Base-by-base conservation (phyloP, 2,888 invertebrate species). In the Cacoxenus indagator region DNA sequence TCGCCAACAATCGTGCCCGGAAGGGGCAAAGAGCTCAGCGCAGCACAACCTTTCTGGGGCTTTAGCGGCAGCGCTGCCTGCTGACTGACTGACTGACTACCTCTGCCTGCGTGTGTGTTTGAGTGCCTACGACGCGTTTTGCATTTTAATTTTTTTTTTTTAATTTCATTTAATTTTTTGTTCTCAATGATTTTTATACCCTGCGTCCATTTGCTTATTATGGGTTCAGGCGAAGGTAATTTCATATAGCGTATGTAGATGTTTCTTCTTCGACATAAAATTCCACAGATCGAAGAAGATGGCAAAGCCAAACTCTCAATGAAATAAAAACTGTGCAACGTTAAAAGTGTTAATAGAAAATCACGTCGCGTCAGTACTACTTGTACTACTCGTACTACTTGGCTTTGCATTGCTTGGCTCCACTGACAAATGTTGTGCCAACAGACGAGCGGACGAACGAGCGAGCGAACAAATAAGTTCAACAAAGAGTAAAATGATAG, bases 91-190 rank as follows among this genome's bases (percentile, higher is more conserved):
- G 55, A 19, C 19, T 5, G 43, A 45, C 43, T 67, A 19, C 26
- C 3, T 66, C 17, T 27, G 57, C 11, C 3, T 66, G 45, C 57
- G 43, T 43, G 26, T 61, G 59, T 46, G 68, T 62, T 55, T 57
- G 46, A 37, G 45, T 66, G 54, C 37, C 46, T 73, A 1, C 48
- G 83, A 84, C 84, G 81, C 84, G 82, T 76, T 81, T 84, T 84
- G 85, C 84, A 83, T 83, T 83, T 83, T 83, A 83, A 83, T 83
- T 83, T 77, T 76, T 65, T 73, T 72, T 73, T 76, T 69, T 75
- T 76, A 46, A 55, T 64, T 59, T 59, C 65, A 51, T 61, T 67
- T 37, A 64, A 11, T 2, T 37, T 70, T n/a, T 70, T 17, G 1
- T 64, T 19, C 61, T 37, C 45, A 48, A 26, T 43, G 31, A 29